Base-by-base conservation (phyloP, 2,113 vertebrate species). In the Corythornis madagascariensis region DNA sequence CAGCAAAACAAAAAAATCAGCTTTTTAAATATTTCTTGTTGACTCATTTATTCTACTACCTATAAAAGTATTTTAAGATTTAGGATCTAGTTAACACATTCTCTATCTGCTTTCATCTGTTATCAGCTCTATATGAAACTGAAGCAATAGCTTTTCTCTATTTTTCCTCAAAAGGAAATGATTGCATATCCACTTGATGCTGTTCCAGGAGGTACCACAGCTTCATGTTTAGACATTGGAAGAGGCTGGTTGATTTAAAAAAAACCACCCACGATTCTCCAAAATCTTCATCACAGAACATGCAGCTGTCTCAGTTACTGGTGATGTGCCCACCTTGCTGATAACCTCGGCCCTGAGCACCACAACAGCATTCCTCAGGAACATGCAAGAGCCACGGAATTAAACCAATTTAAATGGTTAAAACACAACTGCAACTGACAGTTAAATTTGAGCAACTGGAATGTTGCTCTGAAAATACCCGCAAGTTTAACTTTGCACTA, bases 161-260 rank as follows among this genome's bases (percentile, higher is more conserved):
- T 40, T 70, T 67, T 86, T 86, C 45, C 67, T 79, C 55, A 70
- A 86, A 90, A 90, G 25, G 16, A 80, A 93, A 74, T 45, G 9
- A 64, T 13, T 38, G 6, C 15, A 81, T 31, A 88, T 33, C 33
- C 50, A 76, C 21, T 50, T 29, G 29, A 33, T 57, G 25, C 5
- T 50, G 48, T 50, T 83, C 16, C 28, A 80, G 31, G 17, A 77
- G 33, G 48, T 61, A 75, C 5, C 26, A 15, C 24, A 80, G 35
- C 56, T 90, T 83, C 72, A 42, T 16, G 6, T 48, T 64, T 24
- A 52, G 29, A 50, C 33, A 28, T 33, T 25, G 64, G 42, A 86
- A 86, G 40, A 81, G 29, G 6, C 4, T 70, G 18, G 13, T 0
- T 78, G 25, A 47, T 77, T 75, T 67, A 13, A 35, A 40, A 66